A percentile compares a stretch with the other conserved stretches of the same genome.
Evolutionary conservation across 2,888 invertebrate species (phyloP).

Genomic region (Gymnoscelis rufifasciata): DNA sequence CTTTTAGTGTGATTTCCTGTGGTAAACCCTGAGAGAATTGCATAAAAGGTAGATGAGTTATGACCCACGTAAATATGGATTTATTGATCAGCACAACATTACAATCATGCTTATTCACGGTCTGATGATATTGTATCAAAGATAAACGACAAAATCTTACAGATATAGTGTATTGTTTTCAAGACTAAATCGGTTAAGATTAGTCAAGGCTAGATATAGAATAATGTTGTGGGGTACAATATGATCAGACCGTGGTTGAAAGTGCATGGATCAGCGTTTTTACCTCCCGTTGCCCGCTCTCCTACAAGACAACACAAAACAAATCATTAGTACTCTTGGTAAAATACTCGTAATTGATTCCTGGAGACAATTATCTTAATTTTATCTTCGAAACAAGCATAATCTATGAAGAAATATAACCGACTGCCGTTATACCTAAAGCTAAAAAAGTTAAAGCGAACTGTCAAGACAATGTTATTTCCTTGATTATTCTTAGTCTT

Average conservation of each 20-base stretch:
- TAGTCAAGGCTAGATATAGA: not conserved
- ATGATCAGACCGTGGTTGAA: constrained; percentile 53
- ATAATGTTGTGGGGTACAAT: constrained; percentile 32
- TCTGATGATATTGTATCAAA: constrained; percentile 44
- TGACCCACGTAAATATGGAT: constrained; percentile 38
- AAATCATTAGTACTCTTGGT: constrained; percentile 43
- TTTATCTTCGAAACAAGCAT: no score
- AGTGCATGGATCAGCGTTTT: constrained; percentile 71
- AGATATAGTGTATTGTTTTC: no score
- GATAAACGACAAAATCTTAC: no score
- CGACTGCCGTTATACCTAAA: no score
- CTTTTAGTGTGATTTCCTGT: constrained; percentile 19
- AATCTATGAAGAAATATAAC: no score
- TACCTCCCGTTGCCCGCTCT: constrained; percentile 86
- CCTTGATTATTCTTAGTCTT: no score
- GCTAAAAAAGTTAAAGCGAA: no score
- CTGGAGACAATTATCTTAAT: constrained; percentile 4
- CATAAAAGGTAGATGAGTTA: constrained; percentile 10
- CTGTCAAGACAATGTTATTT: no score
- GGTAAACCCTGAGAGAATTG: constrained; percentile 12
- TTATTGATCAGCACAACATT: constrained; percentile 57
- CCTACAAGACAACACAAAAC: constrained; percentile 80
- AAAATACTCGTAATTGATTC: no score
- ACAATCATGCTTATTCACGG: constrained; percentile 60
- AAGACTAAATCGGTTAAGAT: not conserved